Percentiles rank a stretch among this genome's conserved stretches.
phyloP scores from a whole-genome alignment of 2,113 vertebrate species.

The Salminus brasiliensis region DNA sequence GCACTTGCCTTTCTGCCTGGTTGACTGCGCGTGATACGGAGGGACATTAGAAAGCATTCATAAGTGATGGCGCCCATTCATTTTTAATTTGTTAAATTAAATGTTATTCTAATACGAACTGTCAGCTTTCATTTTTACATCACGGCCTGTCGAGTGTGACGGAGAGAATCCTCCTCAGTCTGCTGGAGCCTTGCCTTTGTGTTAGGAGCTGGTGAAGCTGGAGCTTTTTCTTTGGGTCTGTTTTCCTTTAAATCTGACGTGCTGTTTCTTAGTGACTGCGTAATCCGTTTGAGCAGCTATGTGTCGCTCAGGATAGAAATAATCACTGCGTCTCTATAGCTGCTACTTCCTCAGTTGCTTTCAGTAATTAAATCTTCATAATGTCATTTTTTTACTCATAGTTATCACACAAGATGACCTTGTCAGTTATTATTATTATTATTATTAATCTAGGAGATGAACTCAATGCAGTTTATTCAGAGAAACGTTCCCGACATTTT shows the following conservation, averaged over 20 bases:
- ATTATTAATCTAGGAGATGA: too few species aligned
- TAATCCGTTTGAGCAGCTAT: neutral
- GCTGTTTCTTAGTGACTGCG: neutral
- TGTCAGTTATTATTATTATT: too few species aligned
- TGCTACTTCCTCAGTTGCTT: too few species aligned
- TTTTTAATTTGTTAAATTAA: slow-evolving; percentile 44
- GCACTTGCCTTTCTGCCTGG: neutral
- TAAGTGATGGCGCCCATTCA: slow-evolving; percentile 12
- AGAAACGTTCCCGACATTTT: too few species aligned
- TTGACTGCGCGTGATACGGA: slow-evolving; percentile 22
- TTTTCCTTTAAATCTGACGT: neutral
- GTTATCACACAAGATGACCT: too few species aligned
- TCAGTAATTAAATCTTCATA: too few species aligned
- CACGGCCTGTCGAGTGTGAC: neutral
- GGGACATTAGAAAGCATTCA: slow-evolving; percentile 26
- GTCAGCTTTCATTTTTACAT: slow-evolving; percentile 32
- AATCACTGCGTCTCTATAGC: neutral
- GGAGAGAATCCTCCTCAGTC: neutral
- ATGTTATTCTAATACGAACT: slow-evolving; percentile 33
- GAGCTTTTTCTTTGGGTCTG: neutral
- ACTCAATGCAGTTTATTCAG: too few species aligned
- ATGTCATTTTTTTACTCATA: too few species aligned
- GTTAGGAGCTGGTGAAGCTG: neutral
- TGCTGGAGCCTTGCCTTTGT: neutral
- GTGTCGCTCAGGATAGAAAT: neutral